Percentiles rank a stretch among this genome's conserved stretches.
These are phyloP conservation scores for Poeciliopsis presidionis DNA, from an alignment of 2,797 vertebrate species.

Conservation along the genomic window DNA sequence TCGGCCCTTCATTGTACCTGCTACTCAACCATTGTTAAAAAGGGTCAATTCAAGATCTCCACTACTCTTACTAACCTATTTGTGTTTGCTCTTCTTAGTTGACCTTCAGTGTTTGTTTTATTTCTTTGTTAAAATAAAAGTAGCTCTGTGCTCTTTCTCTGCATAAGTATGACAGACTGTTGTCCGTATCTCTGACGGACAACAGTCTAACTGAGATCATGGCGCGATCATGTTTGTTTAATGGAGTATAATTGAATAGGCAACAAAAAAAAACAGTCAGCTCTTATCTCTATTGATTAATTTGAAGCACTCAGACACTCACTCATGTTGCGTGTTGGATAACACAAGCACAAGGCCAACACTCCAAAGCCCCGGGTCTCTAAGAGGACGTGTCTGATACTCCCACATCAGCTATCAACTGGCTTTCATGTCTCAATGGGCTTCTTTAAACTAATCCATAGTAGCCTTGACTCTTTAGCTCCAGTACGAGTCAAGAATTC, in stretches of 20 bases:
- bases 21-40: slow-evolving; percentile 21
- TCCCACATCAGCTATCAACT: slow-evolving; percentile 64
- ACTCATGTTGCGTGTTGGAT: slow-evolving; percentile 4
- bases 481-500: slow-evolving; percentile 30
- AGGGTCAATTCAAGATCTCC: slow-evolving; percentile 33
- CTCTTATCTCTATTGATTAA: slow-evolving; percentile 75
- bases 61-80: neutral
- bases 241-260: slow-evolving; percentile 80
- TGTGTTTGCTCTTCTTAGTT: slow-evolving; percentile 8
- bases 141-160: neutral
- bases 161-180: neutral
- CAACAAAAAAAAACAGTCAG: slow-evolving; percentile 61
- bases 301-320: slow-evolving; percentile 34
- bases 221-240: slow-evolving; percentile 80
- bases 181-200: slow-evolving; percentile 6
- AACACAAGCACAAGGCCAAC: slow-evolving; percentile 16
- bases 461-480: slow-evolving; percentile 27
- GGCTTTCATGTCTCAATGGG: slow-evolving; percentile 69
- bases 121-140: slow-evolving; percentile 15
- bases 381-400: slow-evolving; percentile 61
- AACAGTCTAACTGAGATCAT: slow-evolving; percentile 65
- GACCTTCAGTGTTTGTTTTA: slow-evolving; percentile 19
- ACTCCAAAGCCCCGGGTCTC: slow-evolving; percentile 47
- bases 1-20: slow-evolving; percentile 1
- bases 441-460: slow-evolving; percentile 66